Evolutionary conservation across 1,140 invertebrate species (phyloP), one percentile per base, ranked within the genome.

Genomic region (Bombus superbus): DNA sequence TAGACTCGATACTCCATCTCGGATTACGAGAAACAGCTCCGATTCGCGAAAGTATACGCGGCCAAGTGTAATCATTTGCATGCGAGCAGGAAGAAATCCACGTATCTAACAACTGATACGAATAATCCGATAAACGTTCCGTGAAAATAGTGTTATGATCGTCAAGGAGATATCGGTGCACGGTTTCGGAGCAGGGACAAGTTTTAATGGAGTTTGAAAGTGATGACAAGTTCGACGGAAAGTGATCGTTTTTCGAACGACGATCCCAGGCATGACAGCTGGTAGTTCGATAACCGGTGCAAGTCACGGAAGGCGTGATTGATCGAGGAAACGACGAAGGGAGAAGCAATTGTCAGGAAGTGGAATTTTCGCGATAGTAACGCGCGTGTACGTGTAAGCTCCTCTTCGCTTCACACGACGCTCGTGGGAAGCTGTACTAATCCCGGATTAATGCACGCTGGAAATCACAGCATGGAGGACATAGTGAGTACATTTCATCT

Each of bases 391-490:
- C 57, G 18, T 28, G 68, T 59, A n/a, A 75, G 32, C 35, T n/a
- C 40, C 44, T 47, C 35, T n/a, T 62, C 53, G 62, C 57, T 88
- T 79, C 76, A 53, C 85, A 47, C 85, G 66, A 80, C 88, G 32
- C n/a, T 57, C 86, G 86, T 91, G 89, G 81, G 85, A 83, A 86
- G 66, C 82, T 87, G 57, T 69, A 76, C 83, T 73, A 83, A 83
- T 88, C 87, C 82, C 62, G 92, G 91, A 94, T 94, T 94, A 91
- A 90, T 78, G 83, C 75, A 86, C 71, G 75, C 57, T 78, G 86
- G 89, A 88, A 92, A 92, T 83, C 88, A 35, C 92, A 93, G 89
- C 86, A 94, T 94, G 94, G 94, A 93, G 89, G 94, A 95, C 90
- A 92, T 94, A 83, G 94, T 95, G 88, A 95, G 94, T 94, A 92